phyloP scores from a whole-genome alignment of 1,140 invertebrate species.

The Drosophila seguyi region DNA sequence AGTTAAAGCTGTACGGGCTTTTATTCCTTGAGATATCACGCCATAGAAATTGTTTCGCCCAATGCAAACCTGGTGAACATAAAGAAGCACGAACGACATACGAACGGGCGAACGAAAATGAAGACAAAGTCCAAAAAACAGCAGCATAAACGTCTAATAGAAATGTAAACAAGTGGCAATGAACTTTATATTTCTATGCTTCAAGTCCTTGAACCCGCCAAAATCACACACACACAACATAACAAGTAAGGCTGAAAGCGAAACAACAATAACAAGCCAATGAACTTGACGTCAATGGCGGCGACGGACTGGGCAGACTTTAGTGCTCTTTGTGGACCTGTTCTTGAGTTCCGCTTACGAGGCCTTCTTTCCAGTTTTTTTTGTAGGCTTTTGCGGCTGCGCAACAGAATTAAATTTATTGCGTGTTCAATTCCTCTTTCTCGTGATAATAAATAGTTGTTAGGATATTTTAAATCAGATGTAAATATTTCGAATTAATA shows the following conservation, averaged over 20 bases:
- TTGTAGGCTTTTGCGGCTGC: conserved; percentile 46
- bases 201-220: conserved; percentile 77
- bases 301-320: conserved; percentile 26
- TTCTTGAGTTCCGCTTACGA: conserved; percentile 50
- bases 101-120: conserved; percentile 8
- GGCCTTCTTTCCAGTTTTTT: conserved; percentile 22
- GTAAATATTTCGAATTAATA: not conserved
- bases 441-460: not conserved
- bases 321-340: conserved; percentile 56
- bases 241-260: conserved; percentile 22
- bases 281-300: conserved; percentile 77
- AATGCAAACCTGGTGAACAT: conserved; percentile 22
- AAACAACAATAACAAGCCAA: conserved; percentile 20
- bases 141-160: conserved; percentile 60
- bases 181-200: conserved; percentile 77
- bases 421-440: conserved; percentile 47
- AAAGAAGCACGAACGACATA: conserved; percentile 1
- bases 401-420: conserved; percentile 66
- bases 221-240: conserved; percentile 28
- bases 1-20: not conserved
- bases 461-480: not conserved
- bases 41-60: conserved; percentile 23
- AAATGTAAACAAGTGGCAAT: conserved; percentile 79
- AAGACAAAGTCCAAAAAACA: conserved; percentile 23
- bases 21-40: conserved; percentile 43